Evolutionary conservation across 1,140 invertebrate genomes (phyloP), one percentile per base, ranked within the genome.

Genomic region (Bicyclus anynana): DNA sequence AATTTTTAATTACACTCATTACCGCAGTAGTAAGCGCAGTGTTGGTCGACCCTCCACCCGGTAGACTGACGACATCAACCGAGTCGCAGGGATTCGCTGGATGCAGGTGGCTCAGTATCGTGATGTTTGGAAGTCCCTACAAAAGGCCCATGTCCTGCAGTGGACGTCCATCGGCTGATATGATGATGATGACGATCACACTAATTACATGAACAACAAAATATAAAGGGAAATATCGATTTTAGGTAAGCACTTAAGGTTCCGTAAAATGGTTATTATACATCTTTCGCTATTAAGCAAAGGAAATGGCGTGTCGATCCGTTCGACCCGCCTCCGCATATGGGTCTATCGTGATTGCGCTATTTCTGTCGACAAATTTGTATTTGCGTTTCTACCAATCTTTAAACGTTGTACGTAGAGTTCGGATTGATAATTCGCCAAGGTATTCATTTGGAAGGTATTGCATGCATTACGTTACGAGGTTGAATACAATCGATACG

Each of bases 301-400:
- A 35, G 29, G 23, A 35, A 40, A 40, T 40, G 37, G 37, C 37
- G 37, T 40, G 37, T 40, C 37, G 37, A 40, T 40, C 2, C 16
- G 37, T 40, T 40, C 9, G 9, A 40, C 37, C 37, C 14, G 14
- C 37, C 37, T 40, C 37, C 37, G 9, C 9, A 40, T 14, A 14
- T 40, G 37, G 29, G 37, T 5, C 37, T 40, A 40, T 40, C 37
- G 5, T 16, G 14, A 40, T 40, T 40, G 13, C 16, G 14, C 37
- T 13, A 3, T 40, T 9, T 6, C 16, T 40, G 14, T 40, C n/a
- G 3, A 16, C 14, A 40, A n/a, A 35, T 5, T 35, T 35, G n/a
- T 35, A 35, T 35, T 35, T 12, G 29, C 7, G 4, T 2, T n/a
- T 12, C 4, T 5, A 12, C 12, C 12, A 3, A 35, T 9, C 29